Base-by-base conservation (phyloP, 2,888 invertebrate genomes). In the Leucophenga montana region DNA sequence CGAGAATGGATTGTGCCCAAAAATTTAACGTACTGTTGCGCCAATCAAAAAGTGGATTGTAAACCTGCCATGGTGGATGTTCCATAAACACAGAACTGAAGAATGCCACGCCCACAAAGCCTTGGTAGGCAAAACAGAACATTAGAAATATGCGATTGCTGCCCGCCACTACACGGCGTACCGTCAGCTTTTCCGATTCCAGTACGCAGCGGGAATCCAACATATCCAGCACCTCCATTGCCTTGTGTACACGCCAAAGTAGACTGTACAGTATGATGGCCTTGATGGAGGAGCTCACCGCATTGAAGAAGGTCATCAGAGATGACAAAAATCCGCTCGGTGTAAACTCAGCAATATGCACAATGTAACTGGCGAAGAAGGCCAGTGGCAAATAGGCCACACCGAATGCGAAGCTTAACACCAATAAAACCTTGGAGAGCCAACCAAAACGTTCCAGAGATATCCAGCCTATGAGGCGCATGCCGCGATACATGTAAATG, bases 291-390 rank as follows among this genome's bases (percentile, higher is more conserved):
- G 80, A 78, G 1, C 85, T 84, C 8, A 76, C 75, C 0, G 76
- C 76, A 56, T 85, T 85, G 22, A 85, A 68, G 69, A 78, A 75
- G 18, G 77, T 76, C 70, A 84, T 83, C 33, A 85, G 72, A 0
- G 85, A 85, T 9, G 85, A 82, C 0, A 85, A 73, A 27, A 85
- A 84, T 33, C 78, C 78, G 4, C 79, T 78, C 0, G 83, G 80
- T 8, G 74, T 59, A 54, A 85, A 84, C 16, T 67, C 20, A 33
- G 73, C 79, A 4, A 79, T 77, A 31, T 76, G 73, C 1, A 74
- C 77, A 20, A 76, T 67, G 14, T 79, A 84, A 67, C 80, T 83
- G 16, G 74, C 73, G 0, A 80, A 68, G 14, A 82, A 79, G 0
- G 73, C 74, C 3, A 85, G 39, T 1, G 83, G 83, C 54, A 85